Evolutionary conservation across 2,113 vertebrate species (phyloP), one percentile per base, ranked within the genome.

Genomic region (Chrysochloris asiatica): DNA sequence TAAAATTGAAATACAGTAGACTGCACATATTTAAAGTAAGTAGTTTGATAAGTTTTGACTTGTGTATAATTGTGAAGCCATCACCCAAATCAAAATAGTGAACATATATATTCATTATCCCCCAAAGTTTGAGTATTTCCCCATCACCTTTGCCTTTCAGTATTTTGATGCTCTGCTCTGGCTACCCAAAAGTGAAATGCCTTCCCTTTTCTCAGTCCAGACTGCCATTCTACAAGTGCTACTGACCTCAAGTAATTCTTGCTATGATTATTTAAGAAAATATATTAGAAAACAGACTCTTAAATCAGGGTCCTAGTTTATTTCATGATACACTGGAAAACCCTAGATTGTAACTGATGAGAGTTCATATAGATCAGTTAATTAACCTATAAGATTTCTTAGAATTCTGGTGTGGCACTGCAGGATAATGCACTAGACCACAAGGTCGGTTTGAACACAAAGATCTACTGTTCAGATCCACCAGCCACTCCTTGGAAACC

Each of bases 231-330:
- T 28, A 28, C 43, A 36, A 48, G 21, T 65, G 47, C 63, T 86
- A 22, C 38, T 71, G 33, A 85, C 75, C 71, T 93, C n/a, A 90
- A 63, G 16, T 80, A 71, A 28, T 67, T 85, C 47, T 19, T 87
- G 36, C 50, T 77, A 89, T 75, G 45, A 16, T 75, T 75, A 89
- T 78, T 87, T 92, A 84, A 92, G 86, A 69, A 77, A 86, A 73
- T 54, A 84, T 84, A 24, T 84, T 78, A 56, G 73, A 85, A 33
- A 38, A 33, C 26, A 21, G 67, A 50, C 50, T 91, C 22, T 73
- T 78, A 67, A 45, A 92, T 14, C 4, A 52, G 6, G 24, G 28
- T 10, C n/a, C 16, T 63, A 45, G 36, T n/a, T 76, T 88, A 90
- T 28, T 56, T 48, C 91, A 43, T 16, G 3, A 54, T 78, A 91